Evolutionary conservation across 2,797 vertebrate species (phyloP).

Genomic region (Lutjanus argentimaculatus): DNA sequence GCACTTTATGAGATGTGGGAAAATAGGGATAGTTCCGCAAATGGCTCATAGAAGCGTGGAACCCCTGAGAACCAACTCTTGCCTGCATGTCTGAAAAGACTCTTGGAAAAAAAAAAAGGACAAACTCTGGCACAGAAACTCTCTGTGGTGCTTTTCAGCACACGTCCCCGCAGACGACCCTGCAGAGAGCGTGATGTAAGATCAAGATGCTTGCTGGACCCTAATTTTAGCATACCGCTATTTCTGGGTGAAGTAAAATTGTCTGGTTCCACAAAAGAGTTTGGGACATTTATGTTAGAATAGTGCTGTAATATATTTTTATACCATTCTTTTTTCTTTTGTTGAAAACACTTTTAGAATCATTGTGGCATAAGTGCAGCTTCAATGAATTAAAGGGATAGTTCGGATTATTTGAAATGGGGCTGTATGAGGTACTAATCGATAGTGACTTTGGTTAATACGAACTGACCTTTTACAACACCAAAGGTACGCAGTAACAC

Average conservation of each 20-base stretch:
- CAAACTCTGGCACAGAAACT: slow-evolving; percentile 38
- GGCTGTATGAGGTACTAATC: no score
- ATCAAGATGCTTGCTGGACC: slow-evolving; percentile 18
- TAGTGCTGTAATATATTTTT: not conserved
- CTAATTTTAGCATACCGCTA: slow-evolving; percentile 33
- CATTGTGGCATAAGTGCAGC: not conserved
- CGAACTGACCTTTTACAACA: no score
- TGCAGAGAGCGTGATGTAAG: slow-evolving; percentile 40
- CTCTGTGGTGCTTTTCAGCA: slow-evolving; percentile 56
- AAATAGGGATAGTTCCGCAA: slow-evolving; percentile 67
- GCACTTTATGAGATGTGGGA: slow-evolving; percentile 73
- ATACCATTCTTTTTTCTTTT: slow-evolving; percentile 11
- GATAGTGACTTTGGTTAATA: no score
- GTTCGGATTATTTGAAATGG: no score
- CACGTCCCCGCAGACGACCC: slow-evolving; percentile 41
- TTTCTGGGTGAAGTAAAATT: slow-evolving; percentile 34
- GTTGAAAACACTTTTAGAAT: slow-evolving; percentile 12
- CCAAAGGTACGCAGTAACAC: no score
- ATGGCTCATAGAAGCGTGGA: slow-evolving; percentile 61
- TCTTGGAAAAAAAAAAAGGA: slow-evolving; percentile 8
- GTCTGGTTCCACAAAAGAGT: slow-evolving; percentile 16
- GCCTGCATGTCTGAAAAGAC: slow-evolving; percentile 55
- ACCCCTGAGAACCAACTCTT: slow-evolving; percentile 68
- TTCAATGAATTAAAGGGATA: not conserved
- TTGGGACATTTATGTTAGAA: not conserved